Evolutionary conservation across 2,797 vertebrate genomes (phyloP), one percentile per base, ranked within the genome.

Genomic region (Fistularia commersonii): DNA sequence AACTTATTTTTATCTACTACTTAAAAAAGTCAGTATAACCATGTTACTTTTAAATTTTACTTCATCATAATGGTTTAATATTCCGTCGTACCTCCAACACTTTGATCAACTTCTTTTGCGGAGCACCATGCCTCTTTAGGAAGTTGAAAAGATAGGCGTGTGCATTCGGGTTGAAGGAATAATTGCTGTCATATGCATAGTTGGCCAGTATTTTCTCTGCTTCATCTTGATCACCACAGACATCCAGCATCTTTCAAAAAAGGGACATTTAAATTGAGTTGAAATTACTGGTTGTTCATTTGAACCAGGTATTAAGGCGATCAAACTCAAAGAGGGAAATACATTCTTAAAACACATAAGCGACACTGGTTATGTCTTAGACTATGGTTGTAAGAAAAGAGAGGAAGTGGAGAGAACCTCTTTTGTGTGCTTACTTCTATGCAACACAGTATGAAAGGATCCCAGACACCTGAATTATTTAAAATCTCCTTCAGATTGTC

Each of bases 101-200:
- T 58, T 85, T 81, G 3, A 91, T 66, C 32, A 93, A 77, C 0
- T 81, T 87, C 37, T 64, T 90, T 45, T 65, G 47, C 0, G 93
- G 41, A 45, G 89, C 74, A 0, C 79, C 46, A 0, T 87, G 89
- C 54, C 72, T 90, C 86, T 93, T 94, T 13, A 96, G 61, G 73
- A 91, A 94, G 61, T 88, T 72, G 43, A 92, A 98, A 44, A 97
- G 77, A 73, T 94, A 98, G 41, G 96, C 66, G 0, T 95, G 93
- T 2, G 96, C 94, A 0, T 99, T 99, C 1, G 97, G 97, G 64
- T 99, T 99, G 0, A 88, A 63, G 0, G 97, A 95, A 35, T 93
- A 96, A 35, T 60, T 87, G 11, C 70, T 82, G 64, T 95, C 87
- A 56, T 93, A 94, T 0, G 94, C 95, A 1, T 98, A 98, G 41